Evolutionary conservation across 2,888 invertebrate genomes (phyloP).

Genomic region (Heliconius cydno): DNA sequence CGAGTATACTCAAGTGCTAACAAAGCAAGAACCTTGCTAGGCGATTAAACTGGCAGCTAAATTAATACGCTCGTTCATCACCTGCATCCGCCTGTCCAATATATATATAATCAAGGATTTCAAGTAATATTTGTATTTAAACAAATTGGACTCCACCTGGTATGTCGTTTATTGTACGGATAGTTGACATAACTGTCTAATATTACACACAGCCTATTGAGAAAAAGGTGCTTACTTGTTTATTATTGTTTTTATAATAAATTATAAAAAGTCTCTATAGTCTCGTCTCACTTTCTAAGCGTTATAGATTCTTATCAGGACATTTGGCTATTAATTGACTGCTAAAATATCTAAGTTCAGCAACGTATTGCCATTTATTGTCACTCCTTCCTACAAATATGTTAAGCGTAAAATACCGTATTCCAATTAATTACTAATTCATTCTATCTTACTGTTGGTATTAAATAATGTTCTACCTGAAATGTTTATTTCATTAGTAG

Average conservation of each 20-base stretch:
- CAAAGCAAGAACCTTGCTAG: slow-evolving; percentile 32
- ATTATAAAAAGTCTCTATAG: too few species aligned
- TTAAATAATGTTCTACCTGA: neutral
- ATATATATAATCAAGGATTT: slow-evolving; percentile 29
- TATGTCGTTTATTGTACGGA: neutral
- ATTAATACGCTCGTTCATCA: slow-evolving; percentile 36
- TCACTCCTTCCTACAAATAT: too few species aligned
- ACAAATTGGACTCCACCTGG: neutral
- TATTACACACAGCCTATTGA: too few species aligned
- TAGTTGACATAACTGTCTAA: slow-evolving; percentile 9
- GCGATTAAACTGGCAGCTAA: slow-evolving; percentile 27
- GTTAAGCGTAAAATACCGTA: too few species aligned
- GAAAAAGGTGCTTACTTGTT: neutral
- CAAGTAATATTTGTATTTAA: slow-evolving; percentile 21
- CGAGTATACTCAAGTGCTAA: neutral
- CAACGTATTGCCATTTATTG: too few species aligned
- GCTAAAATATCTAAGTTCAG: neutral
- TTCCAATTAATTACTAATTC: neutral
- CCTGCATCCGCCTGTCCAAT: slow-evolving; percentile 18
- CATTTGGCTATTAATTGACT: neutral
- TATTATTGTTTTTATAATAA: too few species aligned
- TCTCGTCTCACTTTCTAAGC: neutral
- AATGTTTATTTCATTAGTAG: neutral
- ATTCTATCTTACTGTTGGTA: neutral
- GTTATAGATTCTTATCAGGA: neutral